Evolutionary conservation across 2,888 invertebrate species (phyloP).

Genomic region (Parnassius smintheus): DNA sequence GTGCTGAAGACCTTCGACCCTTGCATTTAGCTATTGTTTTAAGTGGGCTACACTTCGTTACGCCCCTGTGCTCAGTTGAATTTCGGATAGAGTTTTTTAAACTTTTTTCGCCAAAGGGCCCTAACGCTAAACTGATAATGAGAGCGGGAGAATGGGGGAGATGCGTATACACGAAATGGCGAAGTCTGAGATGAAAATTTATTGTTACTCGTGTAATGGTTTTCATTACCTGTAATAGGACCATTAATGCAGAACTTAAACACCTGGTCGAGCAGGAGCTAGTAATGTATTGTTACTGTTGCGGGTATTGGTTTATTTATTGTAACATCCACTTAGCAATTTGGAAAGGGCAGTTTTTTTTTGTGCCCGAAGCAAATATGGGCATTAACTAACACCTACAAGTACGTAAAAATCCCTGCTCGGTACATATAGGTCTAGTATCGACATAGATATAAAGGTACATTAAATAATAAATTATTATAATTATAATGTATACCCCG

Average conservation of each 20-base stretch:
- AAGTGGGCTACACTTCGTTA: slow-evolving; percentile 78
- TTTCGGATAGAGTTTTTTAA: slow-evolving; percentile 66
- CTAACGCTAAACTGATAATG: slow-evolving; percentile 78
- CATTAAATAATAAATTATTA: too few relatives aligned
- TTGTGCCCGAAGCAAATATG: too few relatives aligned
- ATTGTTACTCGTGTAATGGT: slow-evolving; percentile 66
- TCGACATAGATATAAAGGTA: too few relatives aligned
- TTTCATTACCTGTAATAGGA: slow-evolving; percentile 63
- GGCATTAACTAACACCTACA: not conserved
- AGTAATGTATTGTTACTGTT: slow-evolving; percentile 35
- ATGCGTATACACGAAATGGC: slow-evolving; percentile 43
- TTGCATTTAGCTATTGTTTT: slow-evolving; percentile 79
- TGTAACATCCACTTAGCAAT: slow-evolving; percentile 26
- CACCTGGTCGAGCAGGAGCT: slow-evolving; percentile 51
- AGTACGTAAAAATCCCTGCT: too few relatives aligned
- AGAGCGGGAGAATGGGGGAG: slow-evolving; percentile 52
- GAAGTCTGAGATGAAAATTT: slow-evolving; percentile 68
- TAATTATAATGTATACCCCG: too few relatives aligned
- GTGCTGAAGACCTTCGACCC: slow-evolving; percentile 62
- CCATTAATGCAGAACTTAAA: slow-evolving; percentile 60
- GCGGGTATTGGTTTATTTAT: slow-evolving; percentile 36
- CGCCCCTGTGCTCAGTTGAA: slow-evolving; percentile 68
- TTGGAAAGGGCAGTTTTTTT: slow-evolving; percentile 15
- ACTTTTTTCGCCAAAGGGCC: slow-evolving; percentile 61
- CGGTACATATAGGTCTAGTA: too few relatives aligned